phyloP scores from a whole-genome alignment of 2,113 vertebrate genomes.

The Glaucomys volans region DNA sequence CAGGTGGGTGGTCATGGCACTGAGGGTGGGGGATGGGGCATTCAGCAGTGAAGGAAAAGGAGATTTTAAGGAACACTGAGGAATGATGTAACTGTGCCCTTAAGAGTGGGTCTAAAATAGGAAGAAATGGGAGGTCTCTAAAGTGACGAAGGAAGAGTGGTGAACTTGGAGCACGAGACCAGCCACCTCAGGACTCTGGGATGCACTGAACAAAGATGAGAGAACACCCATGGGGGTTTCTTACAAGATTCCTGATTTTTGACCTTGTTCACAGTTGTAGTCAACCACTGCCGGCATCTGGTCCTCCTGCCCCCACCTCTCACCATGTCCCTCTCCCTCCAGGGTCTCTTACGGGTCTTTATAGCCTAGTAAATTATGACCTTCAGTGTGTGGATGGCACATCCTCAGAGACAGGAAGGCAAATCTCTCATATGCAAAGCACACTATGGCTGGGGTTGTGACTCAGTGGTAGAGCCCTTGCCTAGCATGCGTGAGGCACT shows the following conservation, averaged over 20 bases:
- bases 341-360: background rate
- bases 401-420: background rate
- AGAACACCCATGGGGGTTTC: background rate
- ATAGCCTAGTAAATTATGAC: background rate
- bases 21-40: background rate
- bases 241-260: background rate
- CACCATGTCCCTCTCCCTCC: background rate
- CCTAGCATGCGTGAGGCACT: no score
- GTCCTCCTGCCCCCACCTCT: background rate
- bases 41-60: background rate
- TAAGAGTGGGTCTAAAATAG: background rate
- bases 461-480: no score
- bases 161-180: background rate
- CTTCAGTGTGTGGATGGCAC: background rate
- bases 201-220: background rate
- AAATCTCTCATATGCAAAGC: background rate
- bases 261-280: background rate
- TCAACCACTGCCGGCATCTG: background rate
- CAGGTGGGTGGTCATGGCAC: background rate
- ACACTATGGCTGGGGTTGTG: no score
- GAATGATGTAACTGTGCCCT: background rate
- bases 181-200: background rate
- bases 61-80: background rate
- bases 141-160: background rate
- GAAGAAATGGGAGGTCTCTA: background rate